These are phyloP conservation scores for Lepeophtheirus nordmannii DNA, from an alignment of 2,888 invertebrate genomes.

Conservation along the genomic window DNA sequence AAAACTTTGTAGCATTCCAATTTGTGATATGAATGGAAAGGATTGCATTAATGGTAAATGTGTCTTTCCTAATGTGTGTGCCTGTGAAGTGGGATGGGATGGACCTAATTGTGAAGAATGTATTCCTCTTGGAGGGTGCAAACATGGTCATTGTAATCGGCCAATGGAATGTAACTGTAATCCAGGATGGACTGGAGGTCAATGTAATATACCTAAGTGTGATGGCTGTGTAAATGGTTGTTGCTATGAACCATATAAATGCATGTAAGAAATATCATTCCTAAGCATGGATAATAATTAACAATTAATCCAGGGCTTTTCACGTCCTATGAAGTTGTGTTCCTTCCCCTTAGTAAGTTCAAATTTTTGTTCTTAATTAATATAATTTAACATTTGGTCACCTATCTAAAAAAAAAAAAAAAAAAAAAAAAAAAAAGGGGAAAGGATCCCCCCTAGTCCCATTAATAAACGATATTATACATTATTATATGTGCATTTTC, in stretches of 20 bases:
- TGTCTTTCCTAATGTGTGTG: not conserved
- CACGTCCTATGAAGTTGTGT: too few relatives aligned
- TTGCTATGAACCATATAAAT: not conserved
- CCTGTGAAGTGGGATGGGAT: not conserved
- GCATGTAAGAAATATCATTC: not conserved
- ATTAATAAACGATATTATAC: too few relatives aligned
- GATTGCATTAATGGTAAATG: not conserved
- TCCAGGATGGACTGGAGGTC: conserved; percentile 1
- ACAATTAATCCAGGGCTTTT: too few relatives aligned
- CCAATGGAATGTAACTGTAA: not conserved
- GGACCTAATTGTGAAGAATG: not conserved
- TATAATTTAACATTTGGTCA: not conserved
- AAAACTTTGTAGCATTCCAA: not conserved
- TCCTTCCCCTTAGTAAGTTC: too few relatives aligned
- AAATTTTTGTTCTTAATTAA: too few relatives aligned
- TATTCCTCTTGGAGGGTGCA: not conserved
- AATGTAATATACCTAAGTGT: not conserved
- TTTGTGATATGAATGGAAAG: not conserved
- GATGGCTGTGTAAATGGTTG: not conserved
- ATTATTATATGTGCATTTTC: not conserved
- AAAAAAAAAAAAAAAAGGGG: not conserved
- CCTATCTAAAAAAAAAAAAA: too few relatives aligned
- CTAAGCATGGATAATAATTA: too few relatives aligned
- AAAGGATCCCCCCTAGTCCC: too few relatives aligned
- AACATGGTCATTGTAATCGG: not conserved